Base-by-base conservation (phyloP, 2,888 invertebrate genomes). In the Rhaphigaster nebulosa region DNA sequence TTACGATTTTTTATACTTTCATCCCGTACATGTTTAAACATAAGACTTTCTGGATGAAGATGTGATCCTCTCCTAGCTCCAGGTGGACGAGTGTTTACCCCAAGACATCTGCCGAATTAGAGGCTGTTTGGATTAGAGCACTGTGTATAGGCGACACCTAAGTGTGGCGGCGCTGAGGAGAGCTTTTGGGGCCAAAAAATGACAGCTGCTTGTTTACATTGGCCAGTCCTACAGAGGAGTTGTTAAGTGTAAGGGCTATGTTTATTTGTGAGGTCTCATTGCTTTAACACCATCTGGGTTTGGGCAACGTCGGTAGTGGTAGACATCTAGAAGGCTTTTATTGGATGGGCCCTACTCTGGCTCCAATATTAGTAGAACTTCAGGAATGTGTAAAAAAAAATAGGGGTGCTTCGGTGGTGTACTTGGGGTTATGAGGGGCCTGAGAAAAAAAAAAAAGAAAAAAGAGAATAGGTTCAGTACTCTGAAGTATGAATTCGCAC, bases 131-230 rank as follows among this genome's bases (percentile, higher is more conserved):
- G 65, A 65, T 65, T 65, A 65, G 29, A 12, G 65, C 1, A 6
- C 29, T 29, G 4, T 65, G 29, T 65, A 18, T 76, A 76, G 70
- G 8, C 34, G 70, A 76, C 70, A 76, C 34, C 70, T 76, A 76
- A 76, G 70, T 76, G 70, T 20, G 70, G 45, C n/a, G 84, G n/a
- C 26, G 12, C 45, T 10, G 15, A 13, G n/a, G 45, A 26, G 84
- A 10, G 45, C 6, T 41, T 45, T 80, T 41, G 80, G 80, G 80
- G 41, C 41, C 26, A 45, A 84, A 84, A 41, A n/a, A n/a, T 50
- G 45, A 84, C 84, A 50, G 84, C 18, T 45, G n/a, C n/a, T 41
- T 84, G 84, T 84, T 84, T 84, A 84, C 18, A 45, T 84, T 84
- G 84, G 84, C 84, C 84, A 15, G 34, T n/a, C n/a, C 45, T 76